Percentiles rank a stretch among this genome's conserved stretches.
phyloP scores from a whole-genome alignment of 2,113 vertebrate species.

The Hassar affinis region DNA sequence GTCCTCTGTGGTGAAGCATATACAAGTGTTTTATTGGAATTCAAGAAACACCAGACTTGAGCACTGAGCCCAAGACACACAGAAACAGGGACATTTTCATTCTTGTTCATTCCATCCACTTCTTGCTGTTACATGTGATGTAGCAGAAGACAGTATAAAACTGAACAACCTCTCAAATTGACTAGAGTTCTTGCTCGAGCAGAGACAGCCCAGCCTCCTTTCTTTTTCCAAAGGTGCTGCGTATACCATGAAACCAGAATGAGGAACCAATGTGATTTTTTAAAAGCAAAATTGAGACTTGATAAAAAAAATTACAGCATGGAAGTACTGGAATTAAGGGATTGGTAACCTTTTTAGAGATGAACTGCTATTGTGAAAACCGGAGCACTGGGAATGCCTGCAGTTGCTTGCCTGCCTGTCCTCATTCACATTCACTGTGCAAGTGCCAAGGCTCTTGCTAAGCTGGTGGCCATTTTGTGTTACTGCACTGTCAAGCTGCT shows the following conservation, averaged over 20 bases:
- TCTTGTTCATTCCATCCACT: neutral
- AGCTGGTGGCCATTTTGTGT: conserved; percentile 57
- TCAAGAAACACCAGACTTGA: neutral
- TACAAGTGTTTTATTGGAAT: neutral
- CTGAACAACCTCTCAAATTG: neutral
- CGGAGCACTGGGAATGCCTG: neutral
- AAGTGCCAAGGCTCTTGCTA: neutral
- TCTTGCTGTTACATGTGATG: neutral
- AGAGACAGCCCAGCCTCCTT: neutral
- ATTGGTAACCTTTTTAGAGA: neutral
- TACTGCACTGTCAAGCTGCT: conserved; percentile 34
- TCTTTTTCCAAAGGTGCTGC: neutral
- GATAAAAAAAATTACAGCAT: neutral
- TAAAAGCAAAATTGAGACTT: neutral
- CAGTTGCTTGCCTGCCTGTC: neutral
- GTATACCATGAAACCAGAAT: neutral
- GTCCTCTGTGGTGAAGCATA: conserved; percentile 1
- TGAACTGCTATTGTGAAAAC: neutral
- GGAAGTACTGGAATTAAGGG: neutral
- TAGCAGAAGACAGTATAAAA: neutral
- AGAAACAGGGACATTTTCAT: neutral
- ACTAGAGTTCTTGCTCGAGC: neutral
- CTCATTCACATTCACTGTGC: conserved; percentile 24
- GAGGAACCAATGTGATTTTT: no score
- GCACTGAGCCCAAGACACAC: conserved; percentile 1